A percentile compares a stretch with the other conserved stretches of the same genome.
Conservation (phyloP, 2,797 vertebrate species). For the Micrastur ruficollis region DNA sequence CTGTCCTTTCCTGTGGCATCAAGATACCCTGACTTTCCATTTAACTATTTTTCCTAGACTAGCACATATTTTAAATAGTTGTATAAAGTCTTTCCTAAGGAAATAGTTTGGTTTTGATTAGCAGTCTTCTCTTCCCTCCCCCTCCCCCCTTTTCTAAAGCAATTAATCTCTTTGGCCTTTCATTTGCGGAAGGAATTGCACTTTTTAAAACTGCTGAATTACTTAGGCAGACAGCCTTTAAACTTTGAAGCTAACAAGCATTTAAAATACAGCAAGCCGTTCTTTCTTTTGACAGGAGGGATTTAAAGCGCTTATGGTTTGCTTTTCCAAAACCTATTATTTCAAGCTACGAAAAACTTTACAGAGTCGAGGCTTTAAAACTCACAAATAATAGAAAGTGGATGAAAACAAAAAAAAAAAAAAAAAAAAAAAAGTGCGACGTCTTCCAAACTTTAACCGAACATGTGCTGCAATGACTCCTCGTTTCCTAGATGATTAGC, state of each 20-base stretch:
- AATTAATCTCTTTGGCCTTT: slow-evolving; percentile 27
- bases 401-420: too few relatives aligned
- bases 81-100: slow-evolving; percentile 25
- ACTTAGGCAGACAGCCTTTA: background rate
- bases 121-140: background rate
- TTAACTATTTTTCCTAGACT: slow-evolving; percentile 60
- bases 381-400: background rate
- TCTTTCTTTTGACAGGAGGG: background rate
- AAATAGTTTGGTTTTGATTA: slow-evolving; percentile 55
- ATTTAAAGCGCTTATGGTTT: background rate
- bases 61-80: slow-evolving; percentile 68
- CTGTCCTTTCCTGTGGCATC: slow-evolving; percentile 54
- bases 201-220: background rate
- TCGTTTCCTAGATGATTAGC: background rate
- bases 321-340: background rate
- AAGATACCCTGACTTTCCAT: slow-evolving; percentile 60
- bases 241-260: slow-evolving; percentile 13
- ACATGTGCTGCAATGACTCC: background rate
- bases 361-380: background rate
- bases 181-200: background rate
- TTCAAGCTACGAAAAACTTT: background rate
- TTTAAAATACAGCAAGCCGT: background rate
- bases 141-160: background rate
- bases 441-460: background rate
- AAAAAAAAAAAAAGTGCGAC: background rate